Conservation (phyloP, 2,888 invertebrate genomes). For the Caenorhabditis sp. region DNA sequence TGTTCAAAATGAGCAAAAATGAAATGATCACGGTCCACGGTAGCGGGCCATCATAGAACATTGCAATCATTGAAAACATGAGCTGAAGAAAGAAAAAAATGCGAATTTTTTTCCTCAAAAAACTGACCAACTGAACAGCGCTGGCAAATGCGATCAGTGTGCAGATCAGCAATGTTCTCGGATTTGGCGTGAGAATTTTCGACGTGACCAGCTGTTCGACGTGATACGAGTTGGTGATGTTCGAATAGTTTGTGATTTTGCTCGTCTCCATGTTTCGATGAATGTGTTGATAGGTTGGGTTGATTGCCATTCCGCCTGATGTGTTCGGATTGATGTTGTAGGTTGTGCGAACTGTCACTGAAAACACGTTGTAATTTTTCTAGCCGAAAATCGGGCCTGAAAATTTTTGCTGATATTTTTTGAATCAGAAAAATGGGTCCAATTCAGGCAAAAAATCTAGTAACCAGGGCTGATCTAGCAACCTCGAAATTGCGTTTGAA, state of each 20-base stretch:
- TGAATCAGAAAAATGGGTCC: no score
- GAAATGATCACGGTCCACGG: slow-evolving; percentile 50
- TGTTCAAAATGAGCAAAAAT: slow-evolving; percentile 60
- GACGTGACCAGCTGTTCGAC: slow-evolving; percentile 66
- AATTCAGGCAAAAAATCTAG: no score
- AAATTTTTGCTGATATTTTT: no score
- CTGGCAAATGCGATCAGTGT: slow-evolving; percentile 61
- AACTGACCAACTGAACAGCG: slow-evolving; percentile 62
- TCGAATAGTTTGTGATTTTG: slow-evolving; percentile 44
- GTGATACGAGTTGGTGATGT: slow-evolving; percentile 53
- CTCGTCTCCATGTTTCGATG: slow-evolving; percentile 39
- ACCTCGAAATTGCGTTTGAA: no score
- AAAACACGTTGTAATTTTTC: background rate
- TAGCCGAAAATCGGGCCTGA: background rate
- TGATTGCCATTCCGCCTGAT: slow-evolving; percentile 37
- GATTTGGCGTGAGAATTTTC: slow-evolving; percentile 61
- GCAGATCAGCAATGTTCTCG: slow-evolving; percentile 58
- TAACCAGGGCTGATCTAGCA: no score
- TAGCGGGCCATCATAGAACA: slow-evolving; percentile 68
- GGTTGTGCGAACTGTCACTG: slow-evolving; percentile 39
- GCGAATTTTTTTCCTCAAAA: no score
- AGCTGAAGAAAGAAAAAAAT: no score
- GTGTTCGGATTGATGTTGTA: slow-evolving; percentile 38
- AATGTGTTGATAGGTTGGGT: slow-evolving; percentile 45
- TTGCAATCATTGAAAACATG: slow-evolving; percentile 63